Evolutionary conservation across 2,888 invertebrate species (phyloP).

Genomic region (Luperina testacea): DNA sequence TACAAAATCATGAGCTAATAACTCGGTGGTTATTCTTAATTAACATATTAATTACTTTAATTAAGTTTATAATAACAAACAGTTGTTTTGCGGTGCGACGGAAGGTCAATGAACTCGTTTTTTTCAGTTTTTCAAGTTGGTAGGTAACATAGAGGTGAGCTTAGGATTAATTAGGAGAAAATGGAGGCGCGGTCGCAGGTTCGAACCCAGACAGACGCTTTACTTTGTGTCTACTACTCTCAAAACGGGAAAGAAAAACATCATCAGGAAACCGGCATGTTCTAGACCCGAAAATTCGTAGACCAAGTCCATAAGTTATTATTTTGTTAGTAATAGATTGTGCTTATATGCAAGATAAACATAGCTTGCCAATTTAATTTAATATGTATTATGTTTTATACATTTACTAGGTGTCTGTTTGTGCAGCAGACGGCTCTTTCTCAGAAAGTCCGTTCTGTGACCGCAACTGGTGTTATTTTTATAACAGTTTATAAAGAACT

Average conservation of each 20-base stretch:
- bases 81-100: neutral
- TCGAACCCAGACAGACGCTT: neutral
- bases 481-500: conserved; percentile 18
- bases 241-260: neutral
- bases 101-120: neutral
- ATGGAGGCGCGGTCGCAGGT: neutral
- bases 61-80: neutral
- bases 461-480: conserved; percentile 29
- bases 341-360: too few relatives aligned
- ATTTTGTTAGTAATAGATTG: too few relatives aligned
- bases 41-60: conserved; percentile 12
- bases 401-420: neutral
- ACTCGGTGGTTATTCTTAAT: neutral
- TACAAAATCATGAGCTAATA: neutral
- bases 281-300: neutral
- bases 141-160: neutral
- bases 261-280: neutral
- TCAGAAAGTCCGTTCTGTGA: conserved; percentile 23
- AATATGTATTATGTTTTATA: neutral
- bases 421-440: conserved; percentile 23
- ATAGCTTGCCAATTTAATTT: neutral
- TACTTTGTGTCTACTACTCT: neutral
- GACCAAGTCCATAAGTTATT: neutral
- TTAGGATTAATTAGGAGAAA: neutral
- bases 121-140: neutral